Percentiles rank a stretch among this genome's conserved stretches.
Conservation (phyloP, 2,797 vertebrate genomes). For the Rhodeus uyekii region DNA sequence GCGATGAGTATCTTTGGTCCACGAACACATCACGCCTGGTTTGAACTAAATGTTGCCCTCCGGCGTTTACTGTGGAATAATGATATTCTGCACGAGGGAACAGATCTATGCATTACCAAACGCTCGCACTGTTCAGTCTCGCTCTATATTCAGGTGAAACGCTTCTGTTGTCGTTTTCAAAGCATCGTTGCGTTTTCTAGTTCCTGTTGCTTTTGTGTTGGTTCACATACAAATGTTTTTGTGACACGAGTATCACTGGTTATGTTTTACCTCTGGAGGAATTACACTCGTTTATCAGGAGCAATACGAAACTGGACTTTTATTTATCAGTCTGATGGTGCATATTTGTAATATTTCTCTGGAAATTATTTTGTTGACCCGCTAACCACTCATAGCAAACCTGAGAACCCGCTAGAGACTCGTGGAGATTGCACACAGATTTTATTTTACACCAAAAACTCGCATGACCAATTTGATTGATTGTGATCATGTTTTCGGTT, state of each 20-base stretch:
- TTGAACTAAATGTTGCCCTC: not conserved
- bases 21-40: not conserved
- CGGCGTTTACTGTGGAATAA: not conserved
- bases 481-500: not conserved
- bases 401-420: not conserved
- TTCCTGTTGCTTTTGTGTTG: conserved; percentile 9
- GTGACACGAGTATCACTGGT: not conserved
- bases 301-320: conserved; percentile 39
- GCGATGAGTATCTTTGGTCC: not conserved
- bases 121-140: conserved; percentile 69
- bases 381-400: not conserved
- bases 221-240: not conserved
- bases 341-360: not conserved
- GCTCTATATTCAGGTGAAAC: conserved; percentile 22
- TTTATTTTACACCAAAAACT: not conserved
- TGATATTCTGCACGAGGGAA: conserved; percentile 54
- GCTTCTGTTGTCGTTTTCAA: conserved; percentile 52
- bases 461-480: not conserved
- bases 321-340: conserved; percentile 14
- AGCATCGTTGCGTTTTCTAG: conserved; percentile 21
- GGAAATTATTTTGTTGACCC: not conserved
- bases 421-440: not conserved
- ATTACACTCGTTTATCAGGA: conserved; percentile 21
- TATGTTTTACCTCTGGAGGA: not conserved
- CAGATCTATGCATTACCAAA: conserved; percentile 84